Conservation (phyloP, 1,140 invertebrate species). For the Ganaspis sp. region DNA sequence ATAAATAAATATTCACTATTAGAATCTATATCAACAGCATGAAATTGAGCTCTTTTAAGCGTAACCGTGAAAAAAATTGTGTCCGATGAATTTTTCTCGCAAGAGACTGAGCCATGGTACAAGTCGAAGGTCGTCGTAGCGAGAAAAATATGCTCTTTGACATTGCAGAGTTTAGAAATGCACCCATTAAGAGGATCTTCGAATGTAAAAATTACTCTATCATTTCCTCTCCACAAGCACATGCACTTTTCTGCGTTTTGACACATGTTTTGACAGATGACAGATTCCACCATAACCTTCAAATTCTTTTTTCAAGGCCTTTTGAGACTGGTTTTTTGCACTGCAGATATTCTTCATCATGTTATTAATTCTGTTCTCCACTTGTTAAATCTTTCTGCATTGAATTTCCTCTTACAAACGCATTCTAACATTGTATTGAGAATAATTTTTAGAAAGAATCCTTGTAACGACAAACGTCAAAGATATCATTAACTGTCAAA, state of each 20-base stretch:
- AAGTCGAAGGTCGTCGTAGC: conserved; percentile 64
- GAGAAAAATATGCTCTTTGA: conserved; percentile 67
- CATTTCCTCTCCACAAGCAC: conserved; percentile 69
- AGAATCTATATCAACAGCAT: conserved; percentile 80
- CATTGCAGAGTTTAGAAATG: conserved; percentile 64
- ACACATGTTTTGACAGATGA: conserved; percentile 57
- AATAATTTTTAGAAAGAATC: background rate
- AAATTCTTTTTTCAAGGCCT: conserved; percentile 20
- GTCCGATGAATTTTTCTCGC: conserved; percentile 34
- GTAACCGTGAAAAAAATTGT: conserved; percentile 34
- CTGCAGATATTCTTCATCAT: conserved; percentile 54
- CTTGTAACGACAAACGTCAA: background rate
- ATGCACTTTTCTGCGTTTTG: conserved; percentile 65
- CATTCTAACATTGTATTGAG: background rate
- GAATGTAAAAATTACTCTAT: conserved; percentile 63
- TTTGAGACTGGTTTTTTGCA: conserved; percentile 36
- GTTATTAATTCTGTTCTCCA: conserved; percentile 56
- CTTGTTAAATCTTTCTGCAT: background rate
- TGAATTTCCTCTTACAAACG: background rate
- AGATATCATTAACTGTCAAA: background rate
- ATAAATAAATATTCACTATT: conserved; percentile 79
- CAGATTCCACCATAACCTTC: conserved; percentile 55
- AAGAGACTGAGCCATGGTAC: conserved; percentile 64
- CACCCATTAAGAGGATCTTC: conserved; percentile 62
- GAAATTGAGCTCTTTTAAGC: conserved; percentile 60